phyloP scores from a whole-genome alignment of 2,797 vertebrate genomes.

The Pseudochromis fuscus region DNA sequence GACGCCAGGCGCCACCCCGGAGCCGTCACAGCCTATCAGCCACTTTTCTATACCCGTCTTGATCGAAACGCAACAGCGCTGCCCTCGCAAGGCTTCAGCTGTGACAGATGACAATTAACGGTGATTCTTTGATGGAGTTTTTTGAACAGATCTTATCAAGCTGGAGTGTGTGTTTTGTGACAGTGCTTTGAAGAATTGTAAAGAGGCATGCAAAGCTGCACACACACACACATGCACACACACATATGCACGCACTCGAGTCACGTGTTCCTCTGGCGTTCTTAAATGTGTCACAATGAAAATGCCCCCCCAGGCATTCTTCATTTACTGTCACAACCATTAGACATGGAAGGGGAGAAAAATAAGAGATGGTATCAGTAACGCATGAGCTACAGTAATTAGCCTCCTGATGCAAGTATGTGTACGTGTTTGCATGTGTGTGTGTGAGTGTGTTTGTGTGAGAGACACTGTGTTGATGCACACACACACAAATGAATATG shows the following conservation, averaged over 20 bases:
- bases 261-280: constrained; percentile 65
- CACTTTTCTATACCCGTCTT: constrained; percentile 49
- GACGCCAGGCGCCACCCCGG: constrained; percentile 69
- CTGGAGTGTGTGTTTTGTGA: constrained; percentile 55
- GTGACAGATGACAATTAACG: constrained; percentile 81
- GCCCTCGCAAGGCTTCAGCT: constrained; percentile 62
- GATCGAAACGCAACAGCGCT: constrained; percentile 49
- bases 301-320: constrained; percentile 79
- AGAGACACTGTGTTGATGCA: constrained; percentile 31
- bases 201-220: constrained; percentile 54
- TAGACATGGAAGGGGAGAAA: constrained; percentile 81
- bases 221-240: constrained; percentile 31
- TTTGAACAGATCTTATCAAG: constrained; percentile 71
- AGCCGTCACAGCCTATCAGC: constrained; percentile 77
- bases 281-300: constrained; percentile 82
- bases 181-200: constrained; percentile 77
- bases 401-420: constrained; percentile 80
- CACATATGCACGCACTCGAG: constrained; percentile 24
- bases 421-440: constrained; percentile 52
- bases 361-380: constrained; percentile 84
- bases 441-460: constrained; percentile 25
- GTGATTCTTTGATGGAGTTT: constrained; percentile 79
- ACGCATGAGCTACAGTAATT: constrained; percentile 85
- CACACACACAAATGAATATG: constrained; percentile 48
- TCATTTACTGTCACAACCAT: constrained; percentile 86